Evolutionary conservation across 2,888 invertebrate genomes (phyloP), one percentile per base, ranked within the genome.

Genomic region (Schizotus pectinicornis): DNA sequence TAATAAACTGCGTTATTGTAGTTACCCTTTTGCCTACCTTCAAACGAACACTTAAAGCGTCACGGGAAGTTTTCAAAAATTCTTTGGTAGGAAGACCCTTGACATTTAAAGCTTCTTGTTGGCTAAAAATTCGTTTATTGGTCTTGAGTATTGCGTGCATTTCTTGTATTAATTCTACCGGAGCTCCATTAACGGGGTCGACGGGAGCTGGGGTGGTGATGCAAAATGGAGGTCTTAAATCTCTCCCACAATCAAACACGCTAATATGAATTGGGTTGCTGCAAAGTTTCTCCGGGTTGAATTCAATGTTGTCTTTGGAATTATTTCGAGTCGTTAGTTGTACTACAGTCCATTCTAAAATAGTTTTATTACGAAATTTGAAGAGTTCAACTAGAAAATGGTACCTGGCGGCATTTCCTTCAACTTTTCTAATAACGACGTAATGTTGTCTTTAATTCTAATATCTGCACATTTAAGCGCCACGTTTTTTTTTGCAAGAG

Each of bases 261-360:
- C 75, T 65, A 37, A 79, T 57, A 59, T 75, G 68, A 41, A 79
- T 61, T 2, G 72, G 53, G 55, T 68, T 71, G 12, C 76, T 76
- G 35, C 62, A 62, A 41, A 63, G 61, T 14, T 64, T 64, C n/a
- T 72, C 62, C 6, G 58, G 13, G 59, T 70, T 61, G 13, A 70
- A 47, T 53, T 74, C 69, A 9, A 69, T 55, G 50, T 64, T 61
- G 55, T 76, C 73, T 53, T 67, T 34, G 12, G 65, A 45, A 63
- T 69, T 73, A 62, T 65, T 71, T 6, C 69, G 61, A 0, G 84
- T 81, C 6, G 85, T 85, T 56, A 87, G 59, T 68, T 87, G 87
- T 47, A 87, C 71, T 47, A 87, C 66, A 0, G 85, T 85, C 87
- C 87, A 87, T 78, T 87, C 86, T 86, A 77, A 59, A 76, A 80